These are phyloP conservation scores for Tinamus guttatus DNA, from an alignment of 2,113 vertebrate genomes.

Conservation along the genomic window DNA sequence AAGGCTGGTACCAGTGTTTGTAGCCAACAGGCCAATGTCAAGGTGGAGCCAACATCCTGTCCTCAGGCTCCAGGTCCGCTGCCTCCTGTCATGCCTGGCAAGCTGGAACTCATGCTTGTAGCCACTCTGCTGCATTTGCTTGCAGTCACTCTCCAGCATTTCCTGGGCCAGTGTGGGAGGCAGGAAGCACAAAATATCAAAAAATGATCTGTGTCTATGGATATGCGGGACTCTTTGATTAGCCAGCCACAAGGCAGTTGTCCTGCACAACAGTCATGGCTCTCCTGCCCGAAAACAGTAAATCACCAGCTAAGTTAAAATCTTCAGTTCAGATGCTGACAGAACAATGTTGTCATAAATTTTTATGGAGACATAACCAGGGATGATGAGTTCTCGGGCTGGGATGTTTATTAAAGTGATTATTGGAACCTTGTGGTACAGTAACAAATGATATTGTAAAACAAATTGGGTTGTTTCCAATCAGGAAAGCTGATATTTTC, in stretches of 20 bases:
- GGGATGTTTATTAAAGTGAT: conserved; percentile 77
- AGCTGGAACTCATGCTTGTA: not conserved
- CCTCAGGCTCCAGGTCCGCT: not conserved
- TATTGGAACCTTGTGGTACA: conserved; percentile 70
- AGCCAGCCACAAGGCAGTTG: conserved; percentile 22
- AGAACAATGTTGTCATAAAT: conserved; percentile 47
- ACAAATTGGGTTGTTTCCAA: conserved; percentile 72
- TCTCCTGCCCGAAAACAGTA: not conserved
- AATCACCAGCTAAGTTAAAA: conserved; percentile 59
- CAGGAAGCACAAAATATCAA: not conserved
- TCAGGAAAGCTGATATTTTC: conserved; percentile 60
- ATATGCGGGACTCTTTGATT: conserved; percentile 30
- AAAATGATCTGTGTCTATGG: not conserved
- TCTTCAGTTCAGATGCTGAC: conserved; percentile 36
- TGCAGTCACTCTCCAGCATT: too few species aligned
- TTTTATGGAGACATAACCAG: conserved; percentile 65
- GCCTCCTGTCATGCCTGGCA: not conserved
- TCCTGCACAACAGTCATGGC: conserved; percentile 33
- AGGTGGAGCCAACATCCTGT: not conserved
- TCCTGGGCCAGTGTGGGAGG: not conserved
- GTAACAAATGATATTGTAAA: conserved; percentile 78
- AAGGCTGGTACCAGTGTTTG: not conserved
- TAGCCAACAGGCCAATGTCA: fast-evolving
- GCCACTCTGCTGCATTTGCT: not conserved
- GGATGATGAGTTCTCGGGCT: conserved; percentile 68